Evolutionary conservation across 2,797 vertebrate species (phyloP).

Genomic region (Linurgus olivaceus): DNA sequence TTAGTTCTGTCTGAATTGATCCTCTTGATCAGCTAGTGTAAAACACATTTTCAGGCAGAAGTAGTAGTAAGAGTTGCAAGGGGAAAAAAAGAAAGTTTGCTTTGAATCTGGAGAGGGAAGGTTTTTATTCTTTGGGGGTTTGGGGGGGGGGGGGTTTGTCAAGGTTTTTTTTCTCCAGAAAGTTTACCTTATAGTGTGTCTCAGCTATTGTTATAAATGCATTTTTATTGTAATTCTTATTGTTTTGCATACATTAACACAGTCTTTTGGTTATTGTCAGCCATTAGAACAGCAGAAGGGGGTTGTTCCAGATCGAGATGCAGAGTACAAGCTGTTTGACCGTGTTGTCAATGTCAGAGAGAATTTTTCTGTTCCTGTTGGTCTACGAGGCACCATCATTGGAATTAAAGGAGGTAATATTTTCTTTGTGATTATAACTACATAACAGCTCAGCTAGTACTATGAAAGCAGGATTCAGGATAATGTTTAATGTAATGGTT

Average conservation of each 20-base stretch:
- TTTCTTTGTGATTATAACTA: not conserved
- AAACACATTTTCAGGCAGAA: not conserved
- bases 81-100: not conserved
- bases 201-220: not conserved
- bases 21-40: not conserved
- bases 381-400: conserved; percentile 91
- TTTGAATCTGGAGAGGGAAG: not conserved
- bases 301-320: conserved; percentile 88
- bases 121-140: not conserved
- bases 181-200: not conserved
- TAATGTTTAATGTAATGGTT: not conserved
- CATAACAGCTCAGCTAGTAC: not conserved
- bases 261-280: conserved; percentile 69
- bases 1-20: not conserved
- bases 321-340: conserved; percentile 93
- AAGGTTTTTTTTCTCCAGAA: not conserved
- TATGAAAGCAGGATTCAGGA: not conserved
- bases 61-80: not conserved
- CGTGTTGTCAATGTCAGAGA: conserved; percentile 94
- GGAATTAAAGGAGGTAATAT: conserved; percentile 96
- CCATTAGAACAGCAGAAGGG: conserved; percentile 93
- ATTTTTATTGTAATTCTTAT: not conserved
- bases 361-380: conserved; percentile 91
- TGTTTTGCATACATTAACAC: not conserved
- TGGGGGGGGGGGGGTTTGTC: rapidly evolving